Evolutionary conservation across 2,888 invertebrate genomes (phyloP).

Genomic region (Eudemis profundana): DNA sequence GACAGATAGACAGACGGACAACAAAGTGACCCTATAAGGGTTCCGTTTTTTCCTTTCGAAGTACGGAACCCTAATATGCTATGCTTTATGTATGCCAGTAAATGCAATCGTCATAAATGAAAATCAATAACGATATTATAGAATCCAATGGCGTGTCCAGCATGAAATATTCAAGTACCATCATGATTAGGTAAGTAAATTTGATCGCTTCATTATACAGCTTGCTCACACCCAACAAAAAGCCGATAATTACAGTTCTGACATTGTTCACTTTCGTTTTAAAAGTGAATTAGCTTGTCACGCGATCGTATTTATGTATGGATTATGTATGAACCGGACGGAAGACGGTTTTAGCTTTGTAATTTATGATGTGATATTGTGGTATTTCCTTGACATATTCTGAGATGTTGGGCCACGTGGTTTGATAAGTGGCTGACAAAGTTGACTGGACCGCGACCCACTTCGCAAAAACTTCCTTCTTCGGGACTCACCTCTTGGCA

Average conservation of each 20-base stretch:
- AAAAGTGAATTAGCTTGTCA: slow-evolving; percentile 32
- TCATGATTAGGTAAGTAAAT: neutral
- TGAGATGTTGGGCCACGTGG: neutral
- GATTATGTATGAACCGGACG: slow-evolving; percentile 25
- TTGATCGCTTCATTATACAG: neutral
- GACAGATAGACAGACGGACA: no score
- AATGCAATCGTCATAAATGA: no score
- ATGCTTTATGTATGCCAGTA: no score
- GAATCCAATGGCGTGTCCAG: neutral
- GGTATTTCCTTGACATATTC: slow-evolving; percentile 29
- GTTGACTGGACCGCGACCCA: no score
- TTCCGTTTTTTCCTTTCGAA: no score
- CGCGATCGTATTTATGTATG: slow-evolving; percentile 26
- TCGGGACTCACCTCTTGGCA: no score
- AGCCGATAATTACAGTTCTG: slow-evolving; percentile 9
- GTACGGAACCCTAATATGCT: no score
- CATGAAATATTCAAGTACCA: neutral
- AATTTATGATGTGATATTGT: slow-evolving; percentile 1
- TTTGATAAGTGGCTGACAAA: no score
- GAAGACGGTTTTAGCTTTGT: slow-evolving; percentile 3
- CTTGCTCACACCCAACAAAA: slow-evolving; percentile 2
- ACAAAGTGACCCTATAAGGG: no score
- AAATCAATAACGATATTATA: no score
- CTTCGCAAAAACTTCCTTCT: no score
- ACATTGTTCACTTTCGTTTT: slow-evolving; percentile 24